phyloP scores from a whole-genome alignment of 2,888 invertebrate species.

The Emmelina monodactyla region DNA sequence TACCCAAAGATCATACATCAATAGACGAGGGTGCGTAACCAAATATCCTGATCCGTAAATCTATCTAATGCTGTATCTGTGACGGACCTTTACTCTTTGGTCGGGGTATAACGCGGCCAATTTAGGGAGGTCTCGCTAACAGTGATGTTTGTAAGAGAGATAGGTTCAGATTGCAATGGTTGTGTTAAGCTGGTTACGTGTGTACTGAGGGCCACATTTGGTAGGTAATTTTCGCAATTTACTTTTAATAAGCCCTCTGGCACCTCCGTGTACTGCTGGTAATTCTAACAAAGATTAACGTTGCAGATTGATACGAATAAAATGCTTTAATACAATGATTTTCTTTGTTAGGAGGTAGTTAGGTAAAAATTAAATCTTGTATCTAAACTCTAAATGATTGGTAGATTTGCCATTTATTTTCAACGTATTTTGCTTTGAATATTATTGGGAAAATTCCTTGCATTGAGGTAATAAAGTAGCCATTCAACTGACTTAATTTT shows the following conservation, averaged over 20 bases:
- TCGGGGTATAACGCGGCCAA: background rate
- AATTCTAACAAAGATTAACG: too few relatives aligned
- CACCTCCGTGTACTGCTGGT: too few relatives aligned
- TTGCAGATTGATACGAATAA: conserved; percentile 19
- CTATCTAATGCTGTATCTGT: background rate
- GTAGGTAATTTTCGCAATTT: conserved; percentile 63
- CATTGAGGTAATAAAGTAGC: too few relatives aligned
- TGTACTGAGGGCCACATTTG: conserved; percentile 56
- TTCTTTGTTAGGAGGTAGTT: too few relatives aligned
- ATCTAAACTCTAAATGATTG: too few relatives aligned
- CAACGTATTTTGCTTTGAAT: too few relatives aligned
- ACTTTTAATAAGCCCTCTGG: conserved; percentile 57
- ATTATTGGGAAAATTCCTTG: too few relatives aligned
- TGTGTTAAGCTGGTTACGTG: conserved; percentile 43
- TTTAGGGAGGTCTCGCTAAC: conserved; percentile 18
- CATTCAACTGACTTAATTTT: too few relatives aligned
- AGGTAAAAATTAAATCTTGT: too few relatives aligned
- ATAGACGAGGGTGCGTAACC: conserved; percentile 29
- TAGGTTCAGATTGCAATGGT: conserved; percentile 24
- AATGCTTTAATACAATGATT: too few relatives aligned
- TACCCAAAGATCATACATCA: conserved; percentile 38
- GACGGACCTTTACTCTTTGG: background rate
- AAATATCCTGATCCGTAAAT: conserved; percentile 19
- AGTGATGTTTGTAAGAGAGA: conserved; percentile 13
- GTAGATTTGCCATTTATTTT: too few relatives aligned